A percentile compares a stretch with the other conserved stretches of the same genome.
Conservation (phyloP, 2,113 vertebrate species). For the human (Homo sapiens) region GRCh38 chr18:55662001-55662500, state of each 20-base stretch:
- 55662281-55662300: not conserved
- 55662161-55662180: too few relatives aligned
- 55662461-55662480: not conserved
- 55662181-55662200: too few relatives aligned
- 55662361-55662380: not conserved
- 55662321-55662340: not conserved
- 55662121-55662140: not conserved
- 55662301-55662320: not conserved
- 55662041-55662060: not conserved
- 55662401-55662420: not conserved
- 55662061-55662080: not conserved
- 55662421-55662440: not conserved
- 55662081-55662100: rapidly evolving
- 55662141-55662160: not conserved
- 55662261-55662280: too few relatives aligned
- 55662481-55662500: not conserved
- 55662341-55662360: not conserved
- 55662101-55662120: not conserved
- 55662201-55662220: too few relatives aligned
- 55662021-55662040: not conserved
- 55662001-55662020: not conserved
- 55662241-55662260: too few relatives aligned
- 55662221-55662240: too few relatives aligned
- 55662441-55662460: not conserved
- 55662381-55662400: not conserved